These are phyloP conservation scores for Macaria liturata DNA, from an alignment of 2,888 invertebrate genomes.

Conservation along the genomic window DNA sequence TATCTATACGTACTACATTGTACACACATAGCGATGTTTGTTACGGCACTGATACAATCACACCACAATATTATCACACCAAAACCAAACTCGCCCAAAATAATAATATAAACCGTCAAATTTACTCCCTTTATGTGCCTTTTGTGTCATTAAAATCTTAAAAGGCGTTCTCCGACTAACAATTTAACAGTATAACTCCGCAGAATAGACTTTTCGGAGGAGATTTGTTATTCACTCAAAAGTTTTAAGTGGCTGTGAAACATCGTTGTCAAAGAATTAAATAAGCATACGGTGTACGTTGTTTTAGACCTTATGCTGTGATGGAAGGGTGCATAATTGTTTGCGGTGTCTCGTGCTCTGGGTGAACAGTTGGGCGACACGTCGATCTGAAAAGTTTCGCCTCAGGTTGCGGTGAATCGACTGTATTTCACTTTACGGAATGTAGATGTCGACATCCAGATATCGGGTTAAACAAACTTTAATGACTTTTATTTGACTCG, in stretches of 20 bases:
- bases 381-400: slow-evolving; percentile 61
- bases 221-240: slow-evolving; percentile 82
- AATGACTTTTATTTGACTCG: slow-evolving; percentile 38
- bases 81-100: slow-evolving; percentile 7
- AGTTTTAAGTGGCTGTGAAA: slow-evolving; percentile 82
- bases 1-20: slow-evolving; percentile 9
- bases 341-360: slow-evolving; percentile 40
- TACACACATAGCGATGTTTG: slow-evolving; percentile 2
- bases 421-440: slow-evolving; percentile 55
- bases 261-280: slow-evolving; percentile 77
- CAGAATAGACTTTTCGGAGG: slow-evolving; percentile 73
- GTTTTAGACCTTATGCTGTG: slow-evolving; percentile 42
- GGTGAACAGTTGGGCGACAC: slow-evolving; percentile 61
- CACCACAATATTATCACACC: neutral
- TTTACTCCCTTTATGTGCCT: slow-evolving; percentile 58
- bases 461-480: slow-evolving; percentile 43
- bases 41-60: neutral
- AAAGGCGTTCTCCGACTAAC: slow-evolving; percentile 70
- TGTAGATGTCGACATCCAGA: slow-evolving; percentile 47
- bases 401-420: slow-evolving; percentile 62
- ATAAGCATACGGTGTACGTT: slow-evolving; percentile 42
- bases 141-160: slow-evolving; percentile 68
- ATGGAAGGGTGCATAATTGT: slow-evolving; percentile 52
- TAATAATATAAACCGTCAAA: slow-evolving; percentile 33
- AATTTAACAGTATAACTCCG: slow-evolving; percentile 77